These are phyloP conservation scores for Luscinia megarhynchos DNA, from an alignment of 2,797 vertebrate genomes.

Conservation along the genomic window DNA sequence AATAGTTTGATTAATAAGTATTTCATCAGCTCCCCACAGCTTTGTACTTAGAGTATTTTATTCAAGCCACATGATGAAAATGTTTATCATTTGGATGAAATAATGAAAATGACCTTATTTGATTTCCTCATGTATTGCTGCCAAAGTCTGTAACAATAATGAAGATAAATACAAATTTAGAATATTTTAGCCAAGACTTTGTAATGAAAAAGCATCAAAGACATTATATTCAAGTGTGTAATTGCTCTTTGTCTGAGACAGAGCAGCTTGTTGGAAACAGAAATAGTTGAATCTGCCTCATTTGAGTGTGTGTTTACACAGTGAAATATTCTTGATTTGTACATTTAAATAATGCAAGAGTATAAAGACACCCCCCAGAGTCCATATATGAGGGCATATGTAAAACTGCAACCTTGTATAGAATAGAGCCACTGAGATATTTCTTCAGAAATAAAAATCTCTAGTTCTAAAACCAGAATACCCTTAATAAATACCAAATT, in stretches of 20 bases:
- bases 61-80: not conserved
- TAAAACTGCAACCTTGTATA: not conserved
- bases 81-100: not conserved
- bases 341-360: not conserved
- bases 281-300: not conserved
- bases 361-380: not conserved
- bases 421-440: not conserved
- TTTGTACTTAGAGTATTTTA: not conserved
- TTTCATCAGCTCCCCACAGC: not conserved
- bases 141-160: not conserved
- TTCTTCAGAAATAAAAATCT: not conserved
- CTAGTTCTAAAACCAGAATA: not conserved
- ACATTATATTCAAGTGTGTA: not conserved
- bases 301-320: not conserved
- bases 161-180: not conserved
- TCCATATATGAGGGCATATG: not conserved
- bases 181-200: not conserved
- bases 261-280: constrained; percentile 12
- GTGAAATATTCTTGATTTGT: not conserved
- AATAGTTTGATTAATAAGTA: not conserved
- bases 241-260: not conserved
- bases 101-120: not conserved
- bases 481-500: not conserved
- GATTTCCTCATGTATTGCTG: not conserved
- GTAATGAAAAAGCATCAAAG: not conserved